A percentile compares a stretch with the other conserved stretches of the same genome.
phyloP scores from a whole-genome alignment of 2,888 invertebrate genomes.

The Dasysyrphus albostriatus region DNA sequence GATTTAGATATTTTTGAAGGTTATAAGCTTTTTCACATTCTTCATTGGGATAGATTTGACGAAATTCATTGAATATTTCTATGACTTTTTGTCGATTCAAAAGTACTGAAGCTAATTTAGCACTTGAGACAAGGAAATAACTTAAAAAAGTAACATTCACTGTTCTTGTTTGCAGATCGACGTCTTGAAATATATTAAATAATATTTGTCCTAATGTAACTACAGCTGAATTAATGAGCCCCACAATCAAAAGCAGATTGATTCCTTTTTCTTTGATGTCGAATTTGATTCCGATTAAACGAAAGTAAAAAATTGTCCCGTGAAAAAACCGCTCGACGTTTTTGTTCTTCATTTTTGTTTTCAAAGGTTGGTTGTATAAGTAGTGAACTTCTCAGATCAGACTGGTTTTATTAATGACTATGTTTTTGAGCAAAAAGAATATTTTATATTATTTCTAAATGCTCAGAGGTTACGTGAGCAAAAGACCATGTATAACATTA shows the following conservation, averaged over 20 bases:
- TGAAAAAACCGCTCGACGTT: constrained; percentile 27
- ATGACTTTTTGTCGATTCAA: constrained; percentile 41
- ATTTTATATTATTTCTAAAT: neutral
- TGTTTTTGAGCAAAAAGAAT: neutral
- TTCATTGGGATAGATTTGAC: constrained; percentile 30
- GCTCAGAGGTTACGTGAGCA: too few relatives aligned
- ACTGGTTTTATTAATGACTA: neutral
- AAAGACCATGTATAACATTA: too few relatives aligned
- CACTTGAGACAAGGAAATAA: constrained; percentile 60
- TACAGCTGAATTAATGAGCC: neutral
- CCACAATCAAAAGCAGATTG: neutral
- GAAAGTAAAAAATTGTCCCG: constrained; percentile 10
- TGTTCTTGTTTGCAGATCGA: constrained; percentile 6
- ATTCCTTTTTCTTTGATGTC: neutral
- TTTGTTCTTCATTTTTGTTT: constrained; percentile 16
- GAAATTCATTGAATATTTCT: constrained; percentile 34
- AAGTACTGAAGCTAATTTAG: constrained; percentile 57
- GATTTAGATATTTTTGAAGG: constrained; percentile 10
- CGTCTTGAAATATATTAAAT: neutral
- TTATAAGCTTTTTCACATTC: constrained; percentile 6
- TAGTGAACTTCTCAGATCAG: neutral
- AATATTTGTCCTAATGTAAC: neutral
- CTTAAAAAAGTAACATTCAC: constrained; percentile 42
- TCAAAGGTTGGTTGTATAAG: too few relatives aligned
- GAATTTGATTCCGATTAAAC: constrained; percentile 46